Percentiles rank a stretch among this genome's conserved stretches.
These are phyloP conservation scores for Phyllostomus hastatus DNA, from an alignment of 2,113 vertebrate species.

Conservation along the genomic window DNA sequence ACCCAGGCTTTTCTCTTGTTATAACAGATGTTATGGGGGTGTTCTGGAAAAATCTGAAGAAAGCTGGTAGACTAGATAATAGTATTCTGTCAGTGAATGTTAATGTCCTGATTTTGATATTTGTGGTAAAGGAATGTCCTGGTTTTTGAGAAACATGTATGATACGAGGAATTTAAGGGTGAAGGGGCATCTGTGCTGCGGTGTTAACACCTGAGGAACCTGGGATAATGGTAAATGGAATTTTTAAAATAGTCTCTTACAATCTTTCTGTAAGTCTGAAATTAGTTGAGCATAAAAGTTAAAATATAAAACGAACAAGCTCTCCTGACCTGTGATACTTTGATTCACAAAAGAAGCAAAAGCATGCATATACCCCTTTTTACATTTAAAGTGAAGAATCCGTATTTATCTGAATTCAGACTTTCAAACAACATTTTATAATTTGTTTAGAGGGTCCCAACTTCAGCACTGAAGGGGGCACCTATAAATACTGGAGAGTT, in stretches of 20 bases:
- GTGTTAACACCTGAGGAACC: neutral
- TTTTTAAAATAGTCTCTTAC: neutral
- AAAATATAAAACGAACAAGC: neutral
- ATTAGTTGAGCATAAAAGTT: neutral
- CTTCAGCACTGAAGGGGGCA: neutral
- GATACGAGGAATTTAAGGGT: neutral
- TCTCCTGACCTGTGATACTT: neutral
- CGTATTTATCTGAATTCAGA: neutral
- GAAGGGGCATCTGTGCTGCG: neutral
- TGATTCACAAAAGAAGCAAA: neutral
- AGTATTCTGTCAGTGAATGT: neutral
- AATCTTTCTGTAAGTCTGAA: neutral
- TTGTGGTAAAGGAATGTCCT: neutral
- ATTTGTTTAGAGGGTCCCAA: neutral
- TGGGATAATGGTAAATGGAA: neutral
- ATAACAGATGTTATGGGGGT: neutral
- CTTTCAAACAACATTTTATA: neutral
- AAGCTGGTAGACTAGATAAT: neutral
- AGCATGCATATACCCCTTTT: neutral
- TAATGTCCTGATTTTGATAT: neutral
- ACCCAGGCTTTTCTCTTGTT: neutral
- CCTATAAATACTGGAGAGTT: neutral
- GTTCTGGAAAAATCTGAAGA: neutral
- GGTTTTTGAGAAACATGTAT: neutral
- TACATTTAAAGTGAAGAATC: conserved; percentile 5